A percentile compares a stretch with the other conserved stretches of the same genome.
Evolutionary conservation across 2,113 vertebrate species (phyloP).

Genomic region (Alces alces): DNA sequence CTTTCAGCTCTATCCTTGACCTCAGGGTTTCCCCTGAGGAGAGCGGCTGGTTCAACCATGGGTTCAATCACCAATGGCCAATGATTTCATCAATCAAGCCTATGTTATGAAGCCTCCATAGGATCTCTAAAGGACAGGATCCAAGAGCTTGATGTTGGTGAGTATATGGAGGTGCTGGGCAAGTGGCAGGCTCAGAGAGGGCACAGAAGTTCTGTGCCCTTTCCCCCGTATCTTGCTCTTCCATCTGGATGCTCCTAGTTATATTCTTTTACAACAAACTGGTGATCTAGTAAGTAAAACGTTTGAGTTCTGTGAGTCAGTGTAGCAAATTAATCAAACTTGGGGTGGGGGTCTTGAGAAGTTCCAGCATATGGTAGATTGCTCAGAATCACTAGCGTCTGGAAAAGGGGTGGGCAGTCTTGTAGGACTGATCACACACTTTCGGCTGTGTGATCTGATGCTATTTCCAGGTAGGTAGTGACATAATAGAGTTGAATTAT

Average conservation of each 20-base stretch:
- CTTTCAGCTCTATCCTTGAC: background rate
- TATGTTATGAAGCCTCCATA: background rate
- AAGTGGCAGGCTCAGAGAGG: background rate
- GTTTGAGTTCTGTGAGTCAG: background rate
- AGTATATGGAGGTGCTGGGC: background rate
- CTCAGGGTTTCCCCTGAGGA: too few relatives aligned
- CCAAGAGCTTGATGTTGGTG: background rate
- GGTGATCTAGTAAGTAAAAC: background rate
- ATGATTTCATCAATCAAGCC: background rate
- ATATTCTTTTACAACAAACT: background rate
- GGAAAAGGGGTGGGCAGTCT: background rate
- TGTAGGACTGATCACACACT: background rate
- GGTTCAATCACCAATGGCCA: background rate
- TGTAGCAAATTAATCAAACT: background rate
- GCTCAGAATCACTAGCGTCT: background rate
- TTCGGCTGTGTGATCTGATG: background rate
- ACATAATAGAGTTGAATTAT: background rate
- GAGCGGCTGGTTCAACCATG: background rate
- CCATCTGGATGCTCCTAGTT: background rate
- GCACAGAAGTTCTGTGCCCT: background rate
- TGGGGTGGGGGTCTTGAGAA: background rate
- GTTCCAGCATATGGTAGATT: background rate
- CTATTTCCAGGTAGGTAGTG: background rate
- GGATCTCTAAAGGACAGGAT: background rate
- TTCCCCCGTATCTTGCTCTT: background rate